Base-by-base conservation (phyloP, 2,113 vertebrate species). In the Trinectes maculatus region DNA sequence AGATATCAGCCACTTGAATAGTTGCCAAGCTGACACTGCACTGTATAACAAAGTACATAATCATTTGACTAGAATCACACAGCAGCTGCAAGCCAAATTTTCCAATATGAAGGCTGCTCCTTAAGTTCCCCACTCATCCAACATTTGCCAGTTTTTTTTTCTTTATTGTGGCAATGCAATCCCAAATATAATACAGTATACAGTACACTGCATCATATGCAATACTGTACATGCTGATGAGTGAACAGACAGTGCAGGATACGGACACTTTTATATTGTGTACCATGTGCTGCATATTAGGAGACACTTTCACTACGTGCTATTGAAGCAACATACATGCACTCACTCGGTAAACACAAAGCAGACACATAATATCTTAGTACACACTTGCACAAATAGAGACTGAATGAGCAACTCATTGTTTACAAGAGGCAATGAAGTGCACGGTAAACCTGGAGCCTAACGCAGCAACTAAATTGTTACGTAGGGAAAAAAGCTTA, bases 1-100 rank as follows among this genome's bases (percentile, higher is more conserved):
- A 71, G 59, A 85, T 82, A 83, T 74, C 58, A 56, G 75, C 58
- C 34, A 36, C 53, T 60, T 69, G 78, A 77, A 60, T 5, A 28
- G 64, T 57, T 55, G 74, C 82, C 74, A 69, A 71, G 76, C 75
- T 78, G 67, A 85, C 78, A 40, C 70, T 68, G 69, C 69, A 47
- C n/a, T 40, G 39, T 61, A 71, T 42, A 60, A 77, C 64, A 79
- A 71, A 71, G 52, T 74, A 74, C 71, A 77, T 81, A 61, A 81
- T 83, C 71, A 83, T 79, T 72, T 77, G 22, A 40, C 55, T 31
- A 21, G 74, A 71, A 77, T 83, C 54, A 59, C 66, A 51, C 57
- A 62, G 16, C 16, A 29, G 55, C 70, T 60, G 25, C 31, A 44
- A 21, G 79, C 68, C 74, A 77, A 76, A 74, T 57, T 66, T 64